phyloP scores from a whole-genome alignment of 2,797 vertebrate genomes.

The Microcaecilia unicolor region DNA sequence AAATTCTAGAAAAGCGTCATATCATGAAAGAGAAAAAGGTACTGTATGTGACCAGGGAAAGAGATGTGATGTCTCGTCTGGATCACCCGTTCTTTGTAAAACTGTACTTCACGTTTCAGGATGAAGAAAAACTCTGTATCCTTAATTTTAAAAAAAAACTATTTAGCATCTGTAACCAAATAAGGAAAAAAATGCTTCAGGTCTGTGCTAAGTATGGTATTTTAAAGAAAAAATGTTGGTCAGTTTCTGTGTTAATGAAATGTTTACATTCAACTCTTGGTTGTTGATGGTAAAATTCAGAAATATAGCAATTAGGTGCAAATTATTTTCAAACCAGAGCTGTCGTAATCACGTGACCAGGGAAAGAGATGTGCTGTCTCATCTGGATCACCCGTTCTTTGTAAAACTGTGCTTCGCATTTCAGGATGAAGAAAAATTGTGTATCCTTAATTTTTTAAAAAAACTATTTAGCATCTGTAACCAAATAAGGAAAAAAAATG shows the following conservation, averaged over 20 bases:
- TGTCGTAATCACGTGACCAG: constrained; percentile 64
- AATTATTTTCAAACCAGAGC: too few species aligned
- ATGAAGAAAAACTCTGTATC: constrained; percentile 98
- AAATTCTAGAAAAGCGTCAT: constrained; percentile 97
- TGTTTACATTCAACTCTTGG: too few species aligned
- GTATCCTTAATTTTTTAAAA: constrained; percentile 74
- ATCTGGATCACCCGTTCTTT: constrained; percentile 94
- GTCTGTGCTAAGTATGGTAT: not conserved
- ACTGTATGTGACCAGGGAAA: constrained; percentile 92
- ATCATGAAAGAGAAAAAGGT: constrained; percentile 98
- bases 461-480: not conserved
- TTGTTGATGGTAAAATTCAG: too few species aligned
- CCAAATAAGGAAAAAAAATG: not conserved
- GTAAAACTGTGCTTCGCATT: constrained; percentile 98
- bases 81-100: constrained; percentile 98
- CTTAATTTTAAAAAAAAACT: constrained; percentile 46
- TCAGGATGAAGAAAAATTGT: constrained; percentile 97
- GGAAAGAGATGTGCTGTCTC: constrained; percentile 94
- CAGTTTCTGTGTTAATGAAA: too few species aligned
- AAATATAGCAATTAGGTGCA: too few species aligned
- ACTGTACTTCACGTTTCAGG: constrained; percentile 98
- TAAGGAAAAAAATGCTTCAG: not conserved
- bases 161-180: not conserved
- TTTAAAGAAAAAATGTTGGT: too few species aligned
- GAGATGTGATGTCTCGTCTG: constrained; percentile 93